Conservation (phyloP, 1,140 invertebrate species). For the Anadara kagoshimensis region DNA sequence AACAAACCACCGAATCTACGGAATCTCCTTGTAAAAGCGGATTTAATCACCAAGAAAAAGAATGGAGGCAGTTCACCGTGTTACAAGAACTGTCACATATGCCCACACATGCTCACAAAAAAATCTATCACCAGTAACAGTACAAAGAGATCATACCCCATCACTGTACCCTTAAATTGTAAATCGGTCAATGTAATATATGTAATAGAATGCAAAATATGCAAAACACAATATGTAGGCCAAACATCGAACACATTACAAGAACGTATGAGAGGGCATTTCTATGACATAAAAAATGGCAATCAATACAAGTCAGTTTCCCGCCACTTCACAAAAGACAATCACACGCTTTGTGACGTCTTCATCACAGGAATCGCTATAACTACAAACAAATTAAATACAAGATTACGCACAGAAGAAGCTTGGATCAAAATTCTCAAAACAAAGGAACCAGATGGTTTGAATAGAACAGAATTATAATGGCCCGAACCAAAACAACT, state of each 20-base stretch:
- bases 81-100: too few species aligned
- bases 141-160: too few species aligned
- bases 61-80: too few species aligned
- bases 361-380: neutral
- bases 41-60: too few species aligned
- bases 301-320: neutral
- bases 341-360: slow-evolving; percentile 6
- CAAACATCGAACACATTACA: too few species aligned
- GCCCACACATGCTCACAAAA: too few species aligned
- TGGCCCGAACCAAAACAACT: too few species aligned
- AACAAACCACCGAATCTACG: too few species aligned
- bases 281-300: neutral
- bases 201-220: slow-evolving; percentile 7
- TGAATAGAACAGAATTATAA: too few species aligned
- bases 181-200: neutral
- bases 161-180: neutral
- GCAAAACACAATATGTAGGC: slow-evolving; percentile 3
- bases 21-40: too few species aligned
- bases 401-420: neutral
- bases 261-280: neutral
- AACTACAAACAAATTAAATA: neutral
- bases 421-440: neutral
- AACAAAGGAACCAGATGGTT: neutral
- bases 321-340: neutral
- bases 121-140: too few species aligned